These are phyloP conservation scores for Escarpia spicata DNA, from an alignment of 2,888 invertebrate species.

Conservation along the genomic window DNA sequence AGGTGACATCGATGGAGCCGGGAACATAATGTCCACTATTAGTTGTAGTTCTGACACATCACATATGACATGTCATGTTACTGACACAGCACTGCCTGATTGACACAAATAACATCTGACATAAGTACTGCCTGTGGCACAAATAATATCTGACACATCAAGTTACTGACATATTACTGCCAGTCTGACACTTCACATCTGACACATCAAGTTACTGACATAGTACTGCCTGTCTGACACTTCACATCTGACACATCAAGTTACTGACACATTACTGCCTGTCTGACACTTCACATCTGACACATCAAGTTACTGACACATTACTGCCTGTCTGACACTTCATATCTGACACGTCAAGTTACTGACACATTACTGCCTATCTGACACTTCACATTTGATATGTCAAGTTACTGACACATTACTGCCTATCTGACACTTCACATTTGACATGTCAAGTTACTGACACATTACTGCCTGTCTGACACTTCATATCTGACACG, in stretches of 20 bases:
- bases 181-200: no score
- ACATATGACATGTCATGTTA: background rate
- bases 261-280: background rate
- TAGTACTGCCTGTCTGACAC: background rate
- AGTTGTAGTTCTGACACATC: background rate
- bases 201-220: no score
- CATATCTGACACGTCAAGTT: background rate
- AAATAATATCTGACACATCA: no score
- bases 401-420: no score
- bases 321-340: background rate
- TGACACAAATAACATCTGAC: no score
- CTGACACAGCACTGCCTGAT: no score
- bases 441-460: background rate
- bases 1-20: background rate
- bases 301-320: background rate
- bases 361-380: background rate
- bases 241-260: background rate
- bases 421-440: background rate
- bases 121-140: no score
- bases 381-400: background rate
- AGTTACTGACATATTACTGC: no score
- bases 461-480: background rate
- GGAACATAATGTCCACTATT: background rate
- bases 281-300: background rate
- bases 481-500: background rate